phyloP scores from a whole-genome alignment of 2,113 vertebrate species.

The Heterocephalus glaber region DNA sequence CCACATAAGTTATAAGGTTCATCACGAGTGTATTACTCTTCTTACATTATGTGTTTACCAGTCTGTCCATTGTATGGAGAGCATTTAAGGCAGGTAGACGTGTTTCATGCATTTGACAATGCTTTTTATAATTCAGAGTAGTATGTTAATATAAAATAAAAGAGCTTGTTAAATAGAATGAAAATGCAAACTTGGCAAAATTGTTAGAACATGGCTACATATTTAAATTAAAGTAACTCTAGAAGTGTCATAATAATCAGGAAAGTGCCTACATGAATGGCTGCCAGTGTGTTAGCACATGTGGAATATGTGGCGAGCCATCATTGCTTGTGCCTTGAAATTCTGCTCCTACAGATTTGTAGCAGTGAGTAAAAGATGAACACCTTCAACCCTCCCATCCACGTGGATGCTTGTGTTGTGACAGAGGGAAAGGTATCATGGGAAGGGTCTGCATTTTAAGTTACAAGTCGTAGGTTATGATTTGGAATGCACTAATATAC shows the following conservation, averaged over 20 bases:
- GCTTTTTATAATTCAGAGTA: conserved; percentile 23
- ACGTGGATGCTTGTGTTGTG: neutral
- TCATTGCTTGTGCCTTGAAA: neutral
- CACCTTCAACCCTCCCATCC: neutral
- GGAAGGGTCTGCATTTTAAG: neutral
- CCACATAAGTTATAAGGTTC: neutral
- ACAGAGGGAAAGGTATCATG: neutral
- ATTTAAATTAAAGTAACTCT: conserved; percentile 8
- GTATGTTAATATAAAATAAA: conserved; percentile 23
- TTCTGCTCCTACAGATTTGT: conserved; percentile 2
- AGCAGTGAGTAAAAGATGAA: neutral
- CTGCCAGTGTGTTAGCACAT: neutral
- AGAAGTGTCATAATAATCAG: neutral
- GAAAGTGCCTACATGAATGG: neutral
- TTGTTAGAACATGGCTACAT: conserved; percentile 9
- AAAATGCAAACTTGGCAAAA: conserved; percentile 42
- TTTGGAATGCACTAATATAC: neutral
- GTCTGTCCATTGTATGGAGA: neutral
- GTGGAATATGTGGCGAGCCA: neutral
- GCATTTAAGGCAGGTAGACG: neutral
- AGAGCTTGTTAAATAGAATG: conserved; percentile 14
- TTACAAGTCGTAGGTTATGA: neutral
- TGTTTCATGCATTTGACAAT: neutral
- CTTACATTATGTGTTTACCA: conserved; percentile 27
- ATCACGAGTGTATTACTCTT: neutral